Evolutionary conservation across 2,113 vertebrate species (phyloP), one percentile per base, ranked within the genome.

Genomic region (Ailuropoda melanoleuca): DNA sequence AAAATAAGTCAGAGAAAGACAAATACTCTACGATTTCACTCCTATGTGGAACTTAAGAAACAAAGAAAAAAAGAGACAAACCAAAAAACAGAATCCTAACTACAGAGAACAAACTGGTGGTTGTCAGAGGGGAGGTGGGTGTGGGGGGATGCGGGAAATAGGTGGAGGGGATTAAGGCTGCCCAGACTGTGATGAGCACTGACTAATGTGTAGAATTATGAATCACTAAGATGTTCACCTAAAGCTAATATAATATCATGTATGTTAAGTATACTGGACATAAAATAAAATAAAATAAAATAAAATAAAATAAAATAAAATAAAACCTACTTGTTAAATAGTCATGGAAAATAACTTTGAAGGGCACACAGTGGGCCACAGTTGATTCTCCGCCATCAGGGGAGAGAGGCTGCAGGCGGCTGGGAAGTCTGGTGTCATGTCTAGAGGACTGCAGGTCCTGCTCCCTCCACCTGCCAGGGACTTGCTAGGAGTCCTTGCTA

Each of bases 391-490:
- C 12, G 56, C 43, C 78, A 56, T 24, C 12, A 2, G 19, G 82
- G 60, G 3, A 29, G 31, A 43, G 7, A 77, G 46, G 23, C 7
- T 5, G 2, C 58, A 64, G 68, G 55, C 55, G 55, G 15, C 15
- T 31, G 53, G 48, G 62, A 26, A 29, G 23, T 17, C 55, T 43
- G 39, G 18, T 10, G 10, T 70, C 15, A 6, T 15, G 18, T 56
- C 18, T 3, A 18, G 10, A 0, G 8, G 26, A 12, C 15, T 12
- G 5, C 3, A 2, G 12, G 5, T 72, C 64, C 60, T 18, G 1
- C 3, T 24, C 31, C 34, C 26, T 91, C 21, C 31, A 21, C 75
- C 66, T 74, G 60, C 48, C 26, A 12, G 24, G 24, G 60, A 83
- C 26, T 39, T 18, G 1, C 8, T 3, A 6, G 64, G 77, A 89